A percentile compares a stretch with the other conserved stretches of the same genome.
phyloP scores from a whole-genome alignment of 2,113 vertebrate genomes.

The Apodemus sylvaticus region DNA sequence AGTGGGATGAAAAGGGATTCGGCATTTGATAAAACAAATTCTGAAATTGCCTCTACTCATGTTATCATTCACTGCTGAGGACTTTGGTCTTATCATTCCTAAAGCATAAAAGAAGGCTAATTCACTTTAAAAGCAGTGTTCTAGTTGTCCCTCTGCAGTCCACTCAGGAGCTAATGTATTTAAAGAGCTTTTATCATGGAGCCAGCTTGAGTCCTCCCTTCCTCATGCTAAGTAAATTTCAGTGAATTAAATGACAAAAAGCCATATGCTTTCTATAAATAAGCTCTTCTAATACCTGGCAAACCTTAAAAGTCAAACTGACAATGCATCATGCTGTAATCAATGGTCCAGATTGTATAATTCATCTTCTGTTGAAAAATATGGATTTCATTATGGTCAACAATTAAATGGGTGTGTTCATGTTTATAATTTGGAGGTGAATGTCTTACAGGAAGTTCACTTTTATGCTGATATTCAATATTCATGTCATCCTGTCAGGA shows the following conservation, averaged over 20 bases:
- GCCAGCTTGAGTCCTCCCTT: slow-evolving; percentile 83
- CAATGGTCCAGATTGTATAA: slow-evolving; percentile 56
- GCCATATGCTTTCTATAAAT: slow-evolving; percentile 82
- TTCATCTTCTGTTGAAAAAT: slow-evolving; percentile 48
- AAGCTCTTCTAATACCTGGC: slow-evolving; percentile 79
- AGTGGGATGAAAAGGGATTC: slow-evolving; percentile 49
- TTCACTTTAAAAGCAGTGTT: slow-evolving; percentile 80
- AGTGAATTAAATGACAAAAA: slow-evolving; percentile 84
- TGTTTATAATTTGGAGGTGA: slow-evolving; percentile 48
- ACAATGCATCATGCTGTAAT: slow-evolving; percentile 64
- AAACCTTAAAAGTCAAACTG: slow-evolving; percentile 79
- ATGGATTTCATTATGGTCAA: slow-evolving; percentile 33
- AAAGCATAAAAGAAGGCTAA: slow-evolving; percentile 81
- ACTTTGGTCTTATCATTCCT: slow-evolving; percentile 75
- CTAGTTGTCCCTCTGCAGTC: slow-evolving; percentile 76
- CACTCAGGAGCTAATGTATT: slow-evolving; percentile 84
- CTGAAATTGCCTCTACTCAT: slow-evolving; percentile 72
- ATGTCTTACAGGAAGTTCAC: slow-evolving; percentile 20
- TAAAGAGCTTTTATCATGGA: slow-evolving; percentile 87
- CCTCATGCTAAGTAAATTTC: slow-evolving; percentile 83
- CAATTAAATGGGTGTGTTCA: slow-evolving; percentile 37
- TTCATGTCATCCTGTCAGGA: not conserved
- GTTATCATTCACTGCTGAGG: slow-evolving; percentile 70
- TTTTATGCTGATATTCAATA: not conserved
- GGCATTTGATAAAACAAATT: slow-evolving; percentile 65